Evolutionary conservation across 64 coral and sea anemone species (phyloP), one percentile per base, ranked within the genome.

Genomic region (Pachyseris speciosa): DNA sequence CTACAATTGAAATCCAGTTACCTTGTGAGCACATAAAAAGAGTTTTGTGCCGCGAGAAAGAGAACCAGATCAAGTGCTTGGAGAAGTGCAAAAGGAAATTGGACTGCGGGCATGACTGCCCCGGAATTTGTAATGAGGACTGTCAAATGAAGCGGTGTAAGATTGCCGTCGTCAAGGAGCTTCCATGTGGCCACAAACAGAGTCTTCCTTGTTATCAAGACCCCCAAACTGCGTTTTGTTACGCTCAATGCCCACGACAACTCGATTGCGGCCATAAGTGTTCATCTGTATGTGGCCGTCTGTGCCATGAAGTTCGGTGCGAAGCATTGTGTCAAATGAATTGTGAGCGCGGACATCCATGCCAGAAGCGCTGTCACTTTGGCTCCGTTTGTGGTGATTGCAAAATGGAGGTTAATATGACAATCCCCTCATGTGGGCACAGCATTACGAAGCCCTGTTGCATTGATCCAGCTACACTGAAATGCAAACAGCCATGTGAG

Each of bases 111-210:
- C 87, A 94, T 72, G 51, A 78, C 13, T 84, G 93, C 30, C 69
- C 55, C 27, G 75, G 29, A 0, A 76, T 69, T 11, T 94, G 93
- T 30, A 1, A 67, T 33, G 87, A 85, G 25, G 51, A 52, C 31
- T 84, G 86, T 58, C 11, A 16, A 37, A 50, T 32, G 33, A 32
- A 71, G 3, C 50, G 19, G 15, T 88, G 85, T 31, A 20, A 61
- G 1, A 20, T 31, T 7, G 3, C 4, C 0, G 85, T 61, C 17
- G 22, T 39, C 2, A 78, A 90, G 30, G 31, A 32, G 1, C 87
- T 90, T 47, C 34, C 43, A 61, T 94, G 93, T 47, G 83, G 51
- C 45, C 93, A 94, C 48, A 37, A 80, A 57, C 53, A 84, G n/a
- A 33, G n/a, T 2, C 61, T 83, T 42, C 41, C 12, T 65, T 94